These are phyloP conservation scores for Caenorhabditis angaria DNA, from an alignment of 2,888 invertebrate genomes.

Conservation along the genomic window DNA sequence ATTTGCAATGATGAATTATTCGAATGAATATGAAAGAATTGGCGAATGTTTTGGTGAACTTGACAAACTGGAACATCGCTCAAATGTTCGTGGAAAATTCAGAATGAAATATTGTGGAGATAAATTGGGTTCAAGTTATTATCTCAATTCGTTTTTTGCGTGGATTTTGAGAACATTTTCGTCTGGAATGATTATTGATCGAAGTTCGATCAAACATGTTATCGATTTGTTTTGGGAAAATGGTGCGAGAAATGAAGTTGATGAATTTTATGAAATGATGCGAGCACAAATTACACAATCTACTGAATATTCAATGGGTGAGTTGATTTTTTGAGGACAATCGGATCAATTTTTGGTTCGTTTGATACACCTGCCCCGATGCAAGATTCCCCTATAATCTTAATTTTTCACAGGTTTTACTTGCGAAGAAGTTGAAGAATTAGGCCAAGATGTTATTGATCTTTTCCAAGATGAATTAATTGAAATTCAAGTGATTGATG, in stretches of 20 bases:
- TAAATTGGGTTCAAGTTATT: background rate
- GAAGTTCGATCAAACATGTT: background rate
- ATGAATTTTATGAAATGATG: background rate
- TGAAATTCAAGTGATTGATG: background rate
- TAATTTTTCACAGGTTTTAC: background rate
- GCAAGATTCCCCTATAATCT: too few relatives aligned
- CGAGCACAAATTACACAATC: background rate
- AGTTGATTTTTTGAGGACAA: slow-evolving; percentile 1
- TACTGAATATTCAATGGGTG: background rate
- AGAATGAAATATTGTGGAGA: background rate
- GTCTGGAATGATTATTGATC: background rate
- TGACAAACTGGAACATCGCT: background rate
- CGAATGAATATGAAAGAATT: too few relatives aligned
- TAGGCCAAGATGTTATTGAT: background rate
- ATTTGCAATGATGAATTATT: too few relatives aligned
- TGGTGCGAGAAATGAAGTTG: background rate
- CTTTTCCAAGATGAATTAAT: background rate
- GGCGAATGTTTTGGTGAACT: background rate
- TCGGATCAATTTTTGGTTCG: too few relatives aligned
- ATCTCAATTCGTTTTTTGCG: background rate
- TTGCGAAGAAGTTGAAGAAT: background rate
- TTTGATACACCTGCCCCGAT: too few relatives aligned
- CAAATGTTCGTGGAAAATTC: background rate
- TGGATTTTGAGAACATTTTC: background rate
- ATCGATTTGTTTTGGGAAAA: background rate